Evolutionary conservation across 2,113 vertebrate species (phyloP).

Genomic region (Synodontis membranacea): DNA sequence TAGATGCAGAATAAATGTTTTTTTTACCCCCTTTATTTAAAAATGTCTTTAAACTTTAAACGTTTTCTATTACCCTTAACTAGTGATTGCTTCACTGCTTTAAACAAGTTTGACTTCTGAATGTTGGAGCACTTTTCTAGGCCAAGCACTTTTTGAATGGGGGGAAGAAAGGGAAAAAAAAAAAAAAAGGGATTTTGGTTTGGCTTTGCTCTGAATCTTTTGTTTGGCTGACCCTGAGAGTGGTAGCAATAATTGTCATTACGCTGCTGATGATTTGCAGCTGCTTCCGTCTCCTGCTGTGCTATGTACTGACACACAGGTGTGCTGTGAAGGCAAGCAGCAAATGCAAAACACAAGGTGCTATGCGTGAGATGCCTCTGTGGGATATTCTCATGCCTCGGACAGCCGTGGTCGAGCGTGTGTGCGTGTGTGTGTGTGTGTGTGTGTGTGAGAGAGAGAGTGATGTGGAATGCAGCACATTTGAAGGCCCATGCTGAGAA

Average conservation of each 20-base stretch:
- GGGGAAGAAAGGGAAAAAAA: neutral
- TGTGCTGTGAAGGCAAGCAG: neutral
- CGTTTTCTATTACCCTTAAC: too few species aligned
- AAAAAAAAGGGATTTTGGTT: neutral
- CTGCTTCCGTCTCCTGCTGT: slow-evolving; percentile 15
- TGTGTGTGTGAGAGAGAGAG: slow-evolving; percentile 6
- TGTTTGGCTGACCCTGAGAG: neutral
- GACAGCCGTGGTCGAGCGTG: neutral
- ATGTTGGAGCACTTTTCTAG: neutral
- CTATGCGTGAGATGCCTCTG: neutral
- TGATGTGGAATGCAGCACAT: slow-evolving; percentile 24
- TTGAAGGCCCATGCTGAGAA: slow-evolving; percentile 15
- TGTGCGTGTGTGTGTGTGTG: slow-evolving; percentile 26
- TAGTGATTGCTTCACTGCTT: neutral
- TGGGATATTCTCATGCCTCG: neutral
- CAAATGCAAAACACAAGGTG: slow-evolving; percentile 1
- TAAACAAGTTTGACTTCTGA: neutral
- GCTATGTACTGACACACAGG: neutral
- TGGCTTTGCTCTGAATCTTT: neutral
- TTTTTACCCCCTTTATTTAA: neutral
- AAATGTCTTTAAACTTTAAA: neutral
- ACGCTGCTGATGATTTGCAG: slow-evolving; percentile 5
- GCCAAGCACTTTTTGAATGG: neutral
- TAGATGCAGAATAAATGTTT: neutral
- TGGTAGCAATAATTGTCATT: neutral